These are phyloP conservation scores for Choristoneura rosaceana DNA, from an alignment of 2,888 invertebrate species.

Conservation along the genomic window DNA sequence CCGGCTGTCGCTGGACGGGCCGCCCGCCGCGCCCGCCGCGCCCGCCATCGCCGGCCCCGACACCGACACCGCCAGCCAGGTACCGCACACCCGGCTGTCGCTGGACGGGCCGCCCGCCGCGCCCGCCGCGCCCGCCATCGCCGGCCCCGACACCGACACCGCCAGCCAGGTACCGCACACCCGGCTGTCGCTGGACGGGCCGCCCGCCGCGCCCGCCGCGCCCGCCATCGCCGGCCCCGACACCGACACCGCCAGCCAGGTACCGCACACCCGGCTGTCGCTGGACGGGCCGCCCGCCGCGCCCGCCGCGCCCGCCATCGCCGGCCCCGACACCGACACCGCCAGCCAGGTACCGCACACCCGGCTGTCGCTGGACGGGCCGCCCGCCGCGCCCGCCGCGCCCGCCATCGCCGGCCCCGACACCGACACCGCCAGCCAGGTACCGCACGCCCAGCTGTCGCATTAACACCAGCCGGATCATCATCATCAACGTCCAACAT, in stretches of 20 bases:
- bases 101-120: constrained; percentile 82
- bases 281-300: constrained; percentile 82
- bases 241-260: constrained; percentile 84
- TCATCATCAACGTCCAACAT: too few relatives aligned
- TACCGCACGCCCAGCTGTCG: constrained; percentile 86
- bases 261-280: constrained; percentile 86
- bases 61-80: constrained; percentile 84
- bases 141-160: constrained; percentile 86
- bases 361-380: constrained; percentile 89
- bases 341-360: constrained; percentile 67
- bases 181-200: constrained; percentile 89
- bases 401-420: constrained; percentile 69
- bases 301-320: constrained; percentile 43
- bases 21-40: constrained; percentile 56
- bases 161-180: constrained; percentile 67
- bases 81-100: constrained; percentile 86
- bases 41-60: constrained; percentile 74
- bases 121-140: constrained; percentile 54
- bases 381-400: constrained; percentile 49
- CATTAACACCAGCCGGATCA: too few relatives aligned
- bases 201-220: constrained; percentile 56
- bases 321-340: constrained; percentile 86
- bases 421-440: constrained; percentile 84
- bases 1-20: constrained; percentile 89
- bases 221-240: constrained; percentile 74